Evolutionary conservation across 2,113 vertebrate species (phyloP).

Genomic region (Gasterosteus aculeatus): DNA sequence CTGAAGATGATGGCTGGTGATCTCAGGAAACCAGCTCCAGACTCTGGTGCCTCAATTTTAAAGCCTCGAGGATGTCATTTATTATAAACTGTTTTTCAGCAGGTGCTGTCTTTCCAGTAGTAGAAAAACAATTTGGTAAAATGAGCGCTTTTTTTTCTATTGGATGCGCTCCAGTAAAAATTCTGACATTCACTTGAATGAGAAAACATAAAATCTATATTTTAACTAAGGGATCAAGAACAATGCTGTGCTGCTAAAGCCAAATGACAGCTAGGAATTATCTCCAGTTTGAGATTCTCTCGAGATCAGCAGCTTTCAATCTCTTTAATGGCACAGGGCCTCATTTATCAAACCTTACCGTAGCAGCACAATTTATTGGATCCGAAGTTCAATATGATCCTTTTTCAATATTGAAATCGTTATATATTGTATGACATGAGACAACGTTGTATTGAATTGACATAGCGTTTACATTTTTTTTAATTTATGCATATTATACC

Average conservation of each 20-base stretch:
- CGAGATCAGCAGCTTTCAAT: slow-evolving; percentile 68
- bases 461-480: slow-evolving; percentile 12
- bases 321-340: slow-evolving; percentile 36
- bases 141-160: slow-evolving; percentile 19
- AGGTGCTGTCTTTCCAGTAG: not conserved
- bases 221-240: slow-evolving; percentile 26
- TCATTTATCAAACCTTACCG: slow-evolving; percentile 53
- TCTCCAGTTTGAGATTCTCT: slow-evolving; percentile 59
- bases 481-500: not conserved
- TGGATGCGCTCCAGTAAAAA: not conserved
- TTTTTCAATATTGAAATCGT: slow-evolving; percentile 21
- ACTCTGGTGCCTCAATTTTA: not conserved
- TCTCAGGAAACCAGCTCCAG: slow-evolving; percentile 33
- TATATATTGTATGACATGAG: not conserved
- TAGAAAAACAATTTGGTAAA: slow-evolving; percentile 14
- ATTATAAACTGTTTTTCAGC: slow-evolving; percentile 33
- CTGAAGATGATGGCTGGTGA: slow-evolving; percentile 65
- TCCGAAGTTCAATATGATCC: slow-evolving; percentile 17
- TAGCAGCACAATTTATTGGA: slow-evolving; percentile 23
- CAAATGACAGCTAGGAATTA: slow-evolving; percentile 43
- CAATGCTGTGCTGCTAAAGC: slow-evolving; percentile 32
- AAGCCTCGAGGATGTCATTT: slow-evolving; percentile 48
- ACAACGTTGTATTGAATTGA: not conserved
- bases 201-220: slow-evolving; percentile 4
- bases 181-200: slow-evolving; percentile 21